Conservation (phyloP, 30 jellyfish, hydroid and myxozoan species). For the Aurelia coerulea region DNA sequence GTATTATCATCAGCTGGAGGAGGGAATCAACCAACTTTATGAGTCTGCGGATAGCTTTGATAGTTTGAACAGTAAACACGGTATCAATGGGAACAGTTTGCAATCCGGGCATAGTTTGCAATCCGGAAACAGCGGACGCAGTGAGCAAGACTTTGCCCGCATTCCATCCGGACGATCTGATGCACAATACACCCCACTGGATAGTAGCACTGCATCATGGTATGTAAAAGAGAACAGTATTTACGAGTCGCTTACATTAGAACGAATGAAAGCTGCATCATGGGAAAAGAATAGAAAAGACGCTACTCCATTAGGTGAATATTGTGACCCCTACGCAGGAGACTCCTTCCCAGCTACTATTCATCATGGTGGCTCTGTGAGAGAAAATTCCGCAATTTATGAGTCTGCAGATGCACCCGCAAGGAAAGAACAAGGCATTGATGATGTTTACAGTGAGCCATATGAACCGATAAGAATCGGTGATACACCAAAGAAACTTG, state of each 20-base stretch:
- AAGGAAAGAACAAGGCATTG: not conserved
- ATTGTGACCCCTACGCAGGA: constrained; percentile 32
- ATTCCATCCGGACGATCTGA: constrained; percentile 52
- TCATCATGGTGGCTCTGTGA: not conserved
- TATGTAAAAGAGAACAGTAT: constrained; percentile 43
- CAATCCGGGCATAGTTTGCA: too few species aligned
- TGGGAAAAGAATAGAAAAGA: not conserved
- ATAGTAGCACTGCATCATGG: constrained; percentile 5
- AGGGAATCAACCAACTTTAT: constrained; percentile 11
- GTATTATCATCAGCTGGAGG: constrained; percentile 29
- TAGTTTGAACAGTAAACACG: not conserved
- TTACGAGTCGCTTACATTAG: constrained; percentile 44
- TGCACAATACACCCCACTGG: constrained; percentile 45
- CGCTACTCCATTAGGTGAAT: constrained; percentile 39
- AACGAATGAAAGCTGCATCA: constrained; percentile 7
- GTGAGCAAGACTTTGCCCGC: constrained; percentile 20
- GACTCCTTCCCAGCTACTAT: not conserved
- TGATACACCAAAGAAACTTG: not conserved
- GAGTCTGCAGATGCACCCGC: constrained; percentile 5
- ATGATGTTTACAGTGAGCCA: constrained; percentile 34
- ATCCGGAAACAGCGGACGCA: not conserved
- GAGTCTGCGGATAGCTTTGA: constrained; percentile 19
- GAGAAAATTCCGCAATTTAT: not conserved
- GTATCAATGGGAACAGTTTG: not conserved
- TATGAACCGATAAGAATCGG: not conserved